Conservation (phyloP, 2,888 invertebrate species). For the Sphecodes monilicornis region DNA sequence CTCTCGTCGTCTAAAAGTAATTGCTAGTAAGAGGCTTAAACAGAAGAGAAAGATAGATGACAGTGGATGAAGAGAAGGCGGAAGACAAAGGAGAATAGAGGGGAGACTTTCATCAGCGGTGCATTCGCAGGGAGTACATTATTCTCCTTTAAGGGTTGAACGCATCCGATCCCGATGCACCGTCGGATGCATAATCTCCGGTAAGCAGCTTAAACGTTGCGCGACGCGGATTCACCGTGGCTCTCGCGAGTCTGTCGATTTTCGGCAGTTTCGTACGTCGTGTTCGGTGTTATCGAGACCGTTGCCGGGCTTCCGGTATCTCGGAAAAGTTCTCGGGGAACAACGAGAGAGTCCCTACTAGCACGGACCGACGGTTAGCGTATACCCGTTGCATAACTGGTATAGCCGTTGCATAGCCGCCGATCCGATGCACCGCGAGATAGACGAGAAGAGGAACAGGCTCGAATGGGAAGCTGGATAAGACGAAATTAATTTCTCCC, state of each 20-base stretch:
- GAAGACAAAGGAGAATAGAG: background rate
- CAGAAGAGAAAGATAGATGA: background rate
- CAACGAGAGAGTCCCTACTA: background rate
- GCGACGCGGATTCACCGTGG: background rate
- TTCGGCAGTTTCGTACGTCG: background rate
- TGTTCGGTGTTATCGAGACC: conserved; percentile 4
- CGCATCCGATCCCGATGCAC: background rate
- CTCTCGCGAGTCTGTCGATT: background rate
- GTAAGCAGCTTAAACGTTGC: conserved; percentile 48
- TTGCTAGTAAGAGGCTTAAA: conserved; percentile 57
- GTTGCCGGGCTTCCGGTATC: background rate
- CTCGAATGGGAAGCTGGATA: conserved; percentile 31
- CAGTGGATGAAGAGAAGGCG: background rate
- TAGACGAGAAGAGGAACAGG: background rate
- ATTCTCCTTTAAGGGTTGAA: background rate
- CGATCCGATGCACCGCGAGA: background rate
- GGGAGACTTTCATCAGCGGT: background rate
- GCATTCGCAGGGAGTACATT: background rate
- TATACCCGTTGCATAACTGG: background rate
- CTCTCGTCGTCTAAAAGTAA: conserved; percentile 32
- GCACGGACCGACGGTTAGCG: background rate
- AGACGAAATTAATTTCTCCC: conserved; percentile 68
- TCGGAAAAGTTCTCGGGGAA: background rate
- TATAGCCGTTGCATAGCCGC: conserved; percentile 1
- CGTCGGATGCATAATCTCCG: background rate